Conservation (phyloP, 2,797 vertebrate species). For the Girardinus metallicus region DNA sequence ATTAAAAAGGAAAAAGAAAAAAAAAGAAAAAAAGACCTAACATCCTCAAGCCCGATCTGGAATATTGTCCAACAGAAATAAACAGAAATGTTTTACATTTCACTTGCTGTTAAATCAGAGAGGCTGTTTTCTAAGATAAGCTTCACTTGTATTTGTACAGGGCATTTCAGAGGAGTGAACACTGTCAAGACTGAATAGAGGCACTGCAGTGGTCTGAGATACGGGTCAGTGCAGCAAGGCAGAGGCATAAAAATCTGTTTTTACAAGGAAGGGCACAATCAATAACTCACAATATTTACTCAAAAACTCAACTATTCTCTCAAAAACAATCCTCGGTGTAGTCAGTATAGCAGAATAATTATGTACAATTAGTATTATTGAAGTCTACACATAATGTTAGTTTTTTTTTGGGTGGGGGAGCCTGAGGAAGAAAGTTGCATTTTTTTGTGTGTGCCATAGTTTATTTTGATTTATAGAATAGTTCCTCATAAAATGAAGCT, state of each 20-base stretch:
- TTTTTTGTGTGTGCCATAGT: background rate
- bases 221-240: slow-evolving; percentile 19
- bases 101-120: slow-evolving; percentile 5
- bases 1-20: background rate
- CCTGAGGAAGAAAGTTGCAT: too few relatives aligned
- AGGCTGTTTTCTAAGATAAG: slow-evolving; percentile 18
- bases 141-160: slow-evolving; percentile 15
- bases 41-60: background rate
- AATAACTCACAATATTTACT: slow-evolving; percentile 10
- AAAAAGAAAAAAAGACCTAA: background rate
- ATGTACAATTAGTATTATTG: background rate
- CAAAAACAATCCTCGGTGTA: background rate
- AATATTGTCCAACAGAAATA: background rate
- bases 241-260: slow-evolving; percentile 17
- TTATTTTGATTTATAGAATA: background rate
- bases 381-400: background rate
- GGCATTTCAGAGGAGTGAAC: slow-evolving; percentile 35
- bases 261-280: slow-evolving; percentile 12
- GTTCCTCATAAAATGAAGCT: background rate
- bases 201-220: slow-evolving; percentile 8
- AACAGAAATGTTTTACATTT: background rate
- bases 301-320: slow-evolving; percentile 1
- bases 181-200: slow-evolving; percentile 50
- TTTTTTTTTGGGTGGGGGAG: background rate
- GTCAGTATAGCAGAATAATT: background rate